phyloP scores from a whole-genome alignment of 2,113 vertebrate species.

The Callospermophilus lateralis region DNA sequence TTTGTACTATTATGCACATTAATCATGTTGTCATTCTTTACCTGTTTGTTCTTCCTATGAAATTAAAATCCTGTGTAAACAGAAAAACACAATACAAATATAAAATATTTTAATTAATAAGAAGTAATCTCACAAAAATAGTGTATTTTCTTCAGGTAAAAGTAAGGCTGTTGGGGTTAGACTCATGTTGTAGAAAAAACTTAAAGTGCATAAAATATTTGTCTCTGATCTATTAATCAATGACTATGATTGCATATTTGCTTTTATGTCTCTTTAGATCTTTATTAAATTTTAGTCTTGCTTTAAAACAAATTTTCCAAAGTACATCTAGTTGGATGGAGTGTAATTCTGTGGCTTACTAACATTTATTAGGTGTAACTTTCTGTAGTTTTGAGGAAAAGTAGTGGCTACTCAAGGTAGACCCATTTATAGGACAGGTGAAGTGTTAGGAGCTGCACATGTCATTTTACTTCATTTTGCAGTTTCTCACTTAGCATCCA shows the following conservation, averaged over 20 bases:
- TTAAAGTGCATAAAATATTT: background rate
- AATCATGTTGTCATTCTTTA: conserved; percentile 16
- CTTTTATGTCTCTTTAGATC: background rate
- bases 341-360: background rate
- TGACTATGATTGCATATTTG: background rate
- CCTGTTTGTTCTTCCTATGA: background rate
- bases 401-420: background rate
- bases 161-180: background rate
- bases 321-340: background rate
- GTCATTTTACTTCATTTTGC: background rate
- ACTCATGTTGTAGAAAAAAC: background rate
- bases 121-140: conserved; percentile 10
- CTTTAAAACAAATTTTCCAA: background rate
- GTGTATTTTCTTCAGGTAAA: background rate
- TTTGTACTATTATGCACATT: background rate
- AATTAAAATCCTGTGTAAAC: conserved; percentile 29
- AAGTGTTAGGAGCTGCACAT: background rate
- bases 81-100: background rate
- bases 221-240: background rate
- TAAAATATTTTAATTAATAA: background rate
- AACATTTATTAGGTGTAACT: background rate
- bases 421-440: background rate
- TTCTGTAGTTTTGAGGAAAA: background rate
- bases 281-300: background rate
- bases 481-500: background rate